Evolutionary conservation across 2,888 invertebrate genomes (phyloP).

Genomic region (Gisinianus flammeolus): DNA sequence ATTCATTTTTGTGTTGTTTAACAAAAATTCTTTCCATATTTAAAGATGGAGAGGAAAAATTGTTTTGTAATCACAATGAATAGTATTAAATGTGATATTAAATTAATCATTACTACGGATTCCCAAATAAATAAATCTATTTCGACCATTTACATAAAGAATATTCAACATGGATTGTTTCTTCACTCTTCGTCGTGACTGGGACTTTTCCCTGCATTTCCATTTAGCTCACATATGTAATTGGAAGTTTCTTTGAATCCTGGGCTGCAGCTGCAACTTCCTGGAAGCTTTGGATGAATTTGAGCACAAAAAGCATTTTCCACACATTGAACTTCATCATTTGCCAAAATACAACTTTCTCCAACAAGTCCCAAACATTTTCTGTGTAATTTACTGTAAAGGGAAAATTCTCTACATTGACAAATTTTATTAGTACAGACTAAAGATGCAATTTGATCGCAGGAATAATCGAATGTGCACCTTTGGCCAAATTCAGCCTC

Average conservation of each 20-base stretch:
- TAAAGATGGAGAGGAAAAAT: no score
- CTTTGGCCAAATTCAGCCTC: background rate
- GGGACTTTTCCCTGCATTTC: background rate
- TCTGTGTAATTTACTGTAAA: background rate
- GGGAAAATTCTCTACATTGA: background rate
- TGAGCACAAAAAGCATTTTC: background rate
- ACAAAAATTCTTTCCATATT: no score
- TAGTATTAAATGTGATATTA: no score
- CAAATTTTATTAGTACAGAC: background rate
- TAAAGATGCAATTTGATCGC: constrained; percentile 1
- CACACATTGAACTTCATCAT: background rate
- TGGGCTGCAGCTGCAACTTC: background rate
- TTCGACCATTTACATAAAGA: no score
- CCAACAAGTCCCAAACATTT: constrained; percentile 21
- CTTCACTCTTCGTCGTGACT: background rate
- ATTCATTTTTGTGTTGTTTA: no score
- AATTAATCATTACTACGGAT: no score
- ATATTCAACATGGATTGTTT: no score
- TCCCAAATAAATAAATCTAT: no score
- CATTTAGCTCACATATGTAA: background rate
- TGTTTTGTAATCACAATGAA: no score
- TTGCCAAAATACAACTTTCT: background rate
- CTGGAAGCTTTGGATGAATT: background rate
- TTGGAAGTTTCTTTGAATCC: background rate
- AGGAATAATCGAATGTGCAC: background rate